Evolutionary conservation across 2,888 invertebrate species (phyloP), one percentile per base, ranked within the genome.

Genomic region (Epiblema foenella): DNA sequence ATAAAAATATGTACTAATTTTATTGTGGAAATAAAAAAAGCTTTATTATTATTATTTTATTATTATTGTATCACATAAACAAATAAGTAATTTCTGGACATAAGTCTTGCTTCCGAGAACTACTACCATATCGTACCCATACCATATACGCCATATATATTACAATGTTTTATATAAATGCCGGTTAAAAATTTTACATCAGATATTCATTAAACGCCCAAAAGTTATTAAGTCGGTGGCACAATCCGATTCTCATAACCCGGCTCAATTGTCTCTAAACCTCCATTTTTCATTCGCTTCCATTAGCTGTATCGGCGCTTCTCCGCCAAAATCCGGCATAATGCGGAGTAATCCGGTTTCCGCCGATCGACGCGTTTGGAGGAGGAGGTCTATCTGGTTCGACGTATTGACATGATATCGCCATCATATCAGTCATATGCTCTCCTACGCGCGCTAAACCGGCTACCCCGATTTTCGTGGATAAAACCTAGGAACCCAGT

Each of bases 291-390:
- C 68, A 72, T 71, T 71, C 46, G 39, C n/a, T 56, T 66, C 66
- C 66, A 71, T 71, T 71, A 71, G 70, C 70, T 56, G 70, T 66
- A 71, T 66, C 70, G 70, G 58, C 60, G 56, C 65, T 52, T 46
- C n/a, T 46, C 24, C 46, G 17, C 39, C 42, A 7, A 65, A 70
- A 60, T 24, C 70, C 66, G 70, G 60, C 33, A 54, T 70, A 66
- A 66, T 60, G 60, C 66, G 46, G 70, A 60, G 66, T 71, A 71
- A 71, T 71, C 70, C 66, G n/a, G 56, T 66, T 66, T 56, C 60
- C 60, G 70, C 39, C 66, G 56, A 62, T 56, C 68, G 62, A 33
- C 54, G 59, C 39, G 51, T 51, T 46, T 33, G 33, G 12, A n/a
- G n/a, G 54, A 17, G 67, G 39, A 12, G 12, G 42, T 42, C 15